Evolutionary conservation across 2,113 vertebrate species (phyloP), one percentile per base, ranked within the genome.

Genomic region (Chaetura pelagica): DNA sequence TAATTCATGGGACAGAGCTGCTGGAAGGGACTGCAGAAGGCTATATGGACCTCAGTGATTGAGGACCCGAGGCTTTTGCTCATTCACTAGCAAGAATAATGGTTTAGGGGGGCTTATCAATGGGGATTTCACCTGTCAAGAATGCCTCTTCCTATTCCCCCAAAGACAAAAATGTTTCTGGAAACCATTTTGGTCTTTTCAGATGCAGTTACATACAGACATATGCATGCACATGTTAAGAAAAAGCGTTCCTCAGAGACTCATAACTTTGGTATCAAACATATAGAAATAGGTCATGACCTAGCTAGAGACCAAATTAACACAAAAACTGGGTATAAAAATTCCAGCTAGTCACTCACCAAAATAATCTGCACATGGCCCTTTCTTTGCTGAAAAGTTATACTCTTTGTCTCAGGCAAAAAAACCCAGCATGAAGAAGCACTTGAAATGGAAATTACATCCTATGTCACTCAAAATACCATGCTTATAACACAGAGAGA

Each of bases 391-490:
- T 66, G 8, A 1, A 58, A 73, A 74, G 20, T 61, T 73, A 77
- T 4, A 38, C 2, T 61, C 64, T 64, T 63, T 44, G 3, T 81
- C 34, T 64, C 20, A 27, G n/a, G 32, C 19, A 48, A 16, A 46
- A 91, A 49, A 7, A 68, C 44, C 42, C 11, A 57, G 12, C 5
- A 22, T 10, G 3, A 76, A 26, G 12, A 83, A 78, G 27, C 3
- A 49, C 18, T 73, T 76, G 15, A 63, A 62, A 42, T 44, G 12
- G 48, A 59, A 68, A 78, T 27, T 26, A 40, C 5, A 23, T 66
- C 11, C 13, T 44, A 55, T 0, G 2, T 46, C 6, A 22, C 15
- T 67, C 2, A 44, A 55, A 84, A 22, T 21, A 10, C 5, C 2
- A 1, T 34, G 32, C 63, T 77, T 49, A n/a, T 34, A 82, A 69